These are phyloP conservation scores for Platypus cylindrus DNA, from an alignment of 2,888 invertebrate species.

Conservation along the genomic window DNA sequence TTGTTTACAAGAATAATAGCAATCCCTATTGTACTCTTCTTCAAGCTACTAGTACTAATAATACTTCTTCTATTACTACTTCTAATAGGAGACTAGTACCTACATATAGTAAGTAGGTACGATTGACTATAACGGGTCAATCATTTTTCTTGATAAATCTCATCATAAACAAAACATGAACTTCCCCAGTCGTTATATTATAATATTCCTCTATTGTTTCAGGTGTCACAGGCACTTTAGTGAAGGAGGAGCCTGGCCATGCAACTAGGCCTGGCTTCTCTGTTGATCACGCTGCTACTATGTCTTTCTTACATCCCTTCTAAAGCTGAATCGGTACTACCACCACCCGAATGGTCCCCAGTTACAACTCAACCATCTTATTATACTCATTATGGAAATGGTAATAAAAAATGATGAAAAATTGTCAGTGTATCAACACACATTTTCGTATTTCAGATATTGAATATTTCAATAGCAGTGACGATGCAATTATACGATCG, in stretches of 20 bases:
- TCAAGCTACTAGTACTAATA: no score
- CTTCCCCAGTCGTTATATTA: no score
- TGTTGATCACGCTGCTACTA: constrained; percentile 38
- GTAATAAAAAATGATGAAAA: neutral
- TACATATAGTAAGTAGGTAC: no score
- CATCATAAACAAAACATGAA: no score
- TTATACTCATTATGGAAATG: constrained; percentile 1
- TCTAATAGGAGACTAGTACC: neutral
- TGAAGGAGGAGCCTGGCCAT: constrained; percentile 44
- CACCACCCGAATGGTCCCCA: constrained; percentile 7
- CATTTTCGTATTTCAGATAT: no score
- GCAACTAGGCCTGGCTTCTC: constrained; percentile 44
- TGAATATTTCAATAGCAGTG: constrained; percentile 4
- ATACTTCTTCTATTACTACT: neutral
- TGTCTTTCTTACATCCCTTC: constrained; percentile 15
- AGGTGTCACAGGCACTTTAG: constrained; percentile 30
- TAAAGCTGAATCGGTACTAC: constrained; percentile 17
- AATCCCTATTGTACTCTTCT: no score
- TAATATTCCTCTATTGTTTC: constrained; percentile 15
- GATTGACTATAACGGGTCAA: no score
- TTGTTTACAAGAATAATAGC: no score
- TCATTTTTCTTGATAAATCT: no score
- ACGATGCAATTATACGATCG: constrained; percentile 4
- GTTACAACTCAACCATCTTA: constrained; percentile 6
- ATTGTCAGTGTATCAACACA: neutral